These are phyloP conservation scores for Sciaenops ocellatus DNA, from an alignment of 2,797 vertebrate genomes.

Conservation along the genomic window DNA sequence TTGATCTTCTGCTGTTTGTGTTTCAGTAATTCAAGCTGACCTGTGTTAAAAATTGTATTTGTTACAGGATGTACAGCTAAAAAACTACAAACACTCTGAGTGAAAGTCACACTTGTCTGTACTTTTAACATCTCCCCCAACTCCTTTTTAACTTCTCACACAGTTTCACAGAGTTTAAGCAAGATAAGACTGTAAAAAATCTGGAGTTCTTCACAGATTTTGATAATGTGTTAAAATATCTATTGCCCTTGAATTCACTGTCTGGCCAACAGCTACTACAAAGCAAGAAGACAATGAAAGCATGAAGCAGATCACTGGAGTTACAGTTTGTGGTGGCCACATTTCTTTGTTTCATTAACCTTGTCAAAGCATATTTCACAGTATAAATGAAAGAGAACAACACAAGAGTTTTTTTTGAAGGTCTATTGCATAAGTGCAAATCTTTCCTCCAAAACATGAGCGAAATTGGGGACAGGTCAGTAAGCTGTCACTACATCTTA, in stretches of 20 bases:
- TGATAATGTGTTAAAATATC: slow-evolving; percentile 35
- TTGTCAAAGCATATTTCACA: slow-evolving; percentile 55
- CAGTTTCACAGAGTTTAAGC: background rate
- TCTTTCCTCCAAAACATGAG: slow-evolving; percentile 1
- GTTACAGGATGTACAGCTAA: background rate
- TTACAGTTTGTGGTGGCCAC: slow-evolving; percentile 20
- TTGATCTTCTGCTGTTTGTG: slow-evolving; percentile 3
- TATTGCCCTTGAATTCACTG: slow-evolving; percentile 40
- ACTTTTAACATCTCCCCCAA: slow-evolving; percentile 11
- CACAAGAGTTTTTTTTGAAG: slow-evolving; percentile 2
- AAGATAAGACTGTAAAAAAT: slow-evolving; percentile 23
- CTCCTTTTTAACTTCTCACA: slow-evolving; percentile 13
- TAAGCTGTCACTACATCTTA: background rate
- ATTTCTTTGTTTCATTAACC: slow-evolving; percentile 49
- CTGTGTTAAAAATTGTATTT: background rate
- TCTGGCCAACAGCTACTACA: slow-evolving; percentile 35
- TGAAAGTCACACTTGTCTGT: background rate
- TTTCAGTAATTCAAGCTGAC: slow-evolving; percentile 1
- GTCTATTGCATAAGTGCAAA: slow-evolving; percentile 5
- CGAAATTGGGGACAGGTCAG: slow-evolving; percentile 16
- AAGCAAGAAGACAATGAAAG: slow-evolving; percentile 33
- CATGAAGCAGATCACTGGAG: slow-evolving; percentile 29
- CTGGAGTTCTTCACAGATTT: slow-evolving; percentile 6
- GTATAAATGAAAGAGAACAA: slow-evolving; percentile 6
- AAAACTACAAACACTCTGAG: background rate